A percentile compares a stretch with the other conserved stretches of the same genome.
Conservation (phyloP, 1,140 invertebrate species). For the Drosophila ironensis region DNA sequence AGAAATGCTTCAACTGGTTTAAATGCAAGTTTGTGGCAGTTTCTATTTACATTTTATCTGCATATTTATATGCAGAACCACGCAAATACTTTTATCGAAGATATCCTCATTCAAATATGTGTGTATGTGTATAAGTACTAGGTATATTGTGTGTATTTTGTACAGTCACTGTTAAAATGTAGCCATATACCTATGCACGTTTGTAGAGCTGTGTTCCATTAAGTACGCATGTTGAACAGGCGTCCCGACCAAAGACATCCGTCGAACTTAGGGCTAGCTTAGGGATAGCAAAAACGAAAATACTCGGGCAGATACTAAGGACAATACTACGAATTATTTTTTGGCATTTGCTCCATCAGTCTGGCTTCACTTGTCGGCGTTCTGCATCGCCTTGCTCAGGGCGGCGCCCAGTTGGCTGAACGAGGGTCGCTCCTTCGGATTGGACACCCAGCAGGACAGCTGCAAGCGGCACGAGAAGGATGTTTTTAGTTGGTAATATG, state of each 20-base stretch:
- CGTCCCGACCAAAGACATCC: conserved; percentile 17
- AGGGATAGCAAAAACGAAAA: conserved; percentile 9
- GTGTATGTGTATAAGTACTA: neutral
- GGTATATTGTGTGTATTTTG: conserved; percentile 18
- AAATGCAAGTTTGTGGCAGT: conserved; percentile 69
- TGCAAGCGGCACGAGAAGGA: neutral
- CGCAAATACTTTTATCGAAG: conserved; percentile 62
- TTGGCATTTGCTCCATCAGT: conserved; percentile 40
- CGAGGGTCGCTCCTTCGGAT: conserved; percentile 86
- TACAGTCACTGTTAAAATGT: conserved; percentile 53
- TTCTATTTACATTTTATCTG: conserved; percentile 70
- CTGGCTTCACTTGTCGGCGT: conserved; percentile 55
- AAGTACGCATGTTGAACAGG: conserved; percentile 64
- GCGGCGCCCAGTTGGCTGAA: conserved; percentile 82
- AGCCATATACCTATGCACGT: conserved; percentile 18
- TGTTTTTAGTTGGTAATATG: no score
- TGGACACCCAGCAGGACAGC: conserved; percentile 84
- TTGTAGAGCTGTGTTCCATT: conserved; percentile 15
- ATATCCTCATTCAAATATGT: conserved; percentile 40
- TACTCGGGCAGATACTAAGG: conserved; percentile 12
- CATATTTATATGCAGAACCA: conserved; percentile 41
- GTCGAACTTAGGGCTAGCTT: conserved; percentile 33
- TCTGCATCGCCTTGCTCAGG: conserved; percentile 79
- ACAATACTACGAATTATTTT: conserved; percentile 41
- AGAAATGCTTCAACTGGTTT: conserved; percentile 77